These are phyloP conservation scores for Puffinus mauretanicus DNA, from an alignment of 2,113 vertebrate genomes.

Conservation along the genomic window DNA sequence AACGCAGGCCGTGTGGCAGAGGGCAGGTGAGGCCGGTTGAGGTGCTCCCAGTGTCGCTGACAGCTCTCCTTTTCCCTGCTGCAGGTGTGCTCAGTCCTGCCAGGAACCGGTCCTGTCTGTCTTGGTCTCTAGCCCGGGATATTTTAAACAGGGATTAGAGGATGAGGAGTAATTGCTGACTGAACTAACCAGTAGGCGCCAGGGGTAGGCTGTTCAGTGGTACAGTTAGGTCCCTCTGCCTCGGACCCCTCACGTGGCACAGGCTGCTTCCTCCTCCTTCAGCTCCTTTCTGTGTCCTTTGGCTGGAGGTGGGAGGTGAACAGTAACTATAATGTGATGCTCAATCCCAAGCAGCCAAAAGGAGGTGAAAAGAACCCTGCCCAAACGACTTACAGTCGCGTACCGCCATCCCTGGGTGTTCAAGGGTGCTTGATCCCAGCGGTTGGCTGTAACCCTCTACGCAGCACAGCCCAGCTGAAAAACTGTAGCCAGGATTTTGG, in stretches of 20 bases:
- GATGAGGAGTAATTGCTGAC: neutral
- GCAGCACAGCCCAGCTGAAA: neutral
- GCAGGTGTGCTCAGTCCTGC: neutral
- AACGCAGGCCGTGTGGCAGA: fast-evolving
- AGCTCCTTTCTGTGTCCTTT: neutral
- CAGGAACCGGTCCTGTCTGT: neutral
- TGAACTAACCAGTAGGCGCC: neutral
- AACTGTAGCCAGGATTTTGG: neutral
- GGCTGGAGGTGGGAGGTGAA: neutral
- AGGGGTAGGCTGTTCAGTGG: neutral
- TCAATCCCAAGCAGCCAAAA: neutral
- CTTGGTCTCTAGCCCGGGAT: neutral
- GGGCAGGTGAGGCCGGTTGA: neutral
- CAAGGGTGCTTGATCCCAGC: neutral
- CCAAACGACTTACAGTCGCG: fast-evolving
- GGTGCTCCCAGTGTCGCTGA: neutral
- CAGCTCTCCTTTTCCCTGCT: neutral
- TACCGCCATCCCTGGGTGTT: neutral
- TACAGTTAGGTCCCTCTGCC: neutral
- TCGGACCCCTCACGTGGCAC: neutral
- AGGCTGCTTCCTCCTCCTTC: neutral
- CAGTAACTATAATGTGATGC: neutral
- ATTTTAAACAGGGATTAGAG: neutral
- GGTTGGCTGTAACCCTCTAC: neutral
- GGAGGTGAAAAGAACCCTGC: neutral